A percentile compares a stretch with the other conserved stretches of the same genome.
Conservation (phyloP, 2,797 vertebrate species). For the Tenualosa thibaudeaui region DNA sequence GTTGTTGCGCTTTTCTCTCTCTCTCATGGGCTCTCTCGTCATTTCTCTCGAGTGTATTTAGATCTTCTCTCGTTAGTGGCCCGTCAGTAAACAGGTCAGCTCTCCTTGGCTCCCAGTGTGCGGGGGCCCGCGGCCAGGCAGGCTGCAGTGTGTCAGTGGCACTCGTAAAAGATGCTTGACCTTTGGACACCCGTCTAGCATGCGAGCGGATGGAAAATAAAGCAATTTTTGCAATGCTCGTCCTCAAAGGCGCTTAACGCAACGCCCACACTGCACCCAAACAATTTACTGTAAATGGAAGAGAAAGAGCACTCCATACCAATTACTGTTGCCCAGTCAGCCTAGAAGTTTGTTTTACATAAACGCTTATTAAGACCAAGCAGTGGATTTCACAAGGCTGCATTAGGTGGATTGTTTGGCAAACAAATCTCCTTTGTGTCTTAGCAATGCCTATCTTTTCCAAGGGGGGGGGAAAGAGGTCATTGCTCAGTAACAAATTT, state of each 20-base stretch:
- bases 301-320: background rate
- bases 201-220: slow-evolving; percentile 6
- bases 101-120: slow-evolving; percentile 51
- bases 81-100: slow-evolving; percentile 56
- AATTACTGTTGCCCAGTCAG: slow-evolving; percentile 36
- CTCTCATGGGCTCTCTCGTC: background rate
- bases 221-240: background rate
- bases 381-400: slow-evolving; percentile 4
- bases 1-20: slow-evolving; percentile 10
- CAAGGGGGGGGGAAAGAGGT: slow-evolving; percentile 1
- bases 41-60: slow-evolving; percentile 44
- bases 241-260: background rate
- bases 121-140: slow-evolving; percentile 34
- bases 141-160: slow-evolving; percentile 60
- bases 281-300: slow-evolving; percentile 21
- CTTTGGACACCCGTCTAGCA: background rate
- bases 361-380: slow-evolving; percentile 8
- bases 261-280: slow-evolving; percentile 9
- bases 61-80: slow-evolving; percentile 58
- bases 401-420: slow-evolving; percentile 25
- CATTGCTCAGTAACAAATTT: background rate
- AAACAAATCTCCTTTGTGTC: background rate
- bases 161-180: slow-evolving; percentile 42
- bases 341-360: slow-evolving; percentile 15
- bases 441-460: background rate